Percentiles rank a stretch among this genome's conserved stretches.
Evolutionary conservation across 2,797 vertebrate species (phyloP).

Genomic region (Phrynocephalus guinanensis): DNA sequence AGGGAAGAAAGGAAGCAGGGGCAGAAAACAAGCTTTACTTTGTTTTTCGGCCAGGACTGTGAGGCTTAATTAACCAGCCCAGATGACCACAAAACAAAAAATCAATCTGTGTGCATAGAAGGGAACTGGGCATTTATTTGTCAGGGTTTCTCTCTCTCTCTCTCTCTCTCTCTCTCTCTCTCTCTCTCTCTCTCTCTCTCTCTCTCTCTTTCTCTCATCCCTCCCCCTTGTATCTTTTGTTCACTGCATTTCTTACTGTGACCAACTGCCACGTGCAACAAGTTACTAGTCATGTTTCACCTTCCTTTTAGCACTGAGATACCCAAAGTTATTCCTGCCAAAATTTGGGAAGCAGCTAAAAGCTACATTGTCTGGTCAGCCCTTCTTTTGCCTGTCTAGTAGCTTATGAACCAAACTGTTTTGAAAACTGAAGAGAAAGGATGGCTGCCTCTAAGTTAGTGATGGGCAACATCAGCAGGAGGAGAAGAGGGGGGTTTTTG

Average conservation of each 20-base stretch:
- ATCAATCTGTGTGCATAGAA: neutral
- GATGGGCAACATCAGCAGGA: no score
- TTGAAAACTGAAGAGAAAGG: neutral
- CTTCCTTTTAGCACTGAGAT: neutral
- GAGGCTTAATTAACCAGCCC: conserved; percentile 1
- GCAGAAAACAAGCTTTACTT: neutral
- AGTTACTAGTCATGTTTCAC: neutral
- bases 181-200: no score
- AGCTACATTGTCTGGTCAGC: neutral
- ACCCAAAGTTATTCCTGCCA: neutral
- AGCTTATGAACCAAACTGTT: neutral
- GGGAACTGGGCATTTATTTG: neutral
- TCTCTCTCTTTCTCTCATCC: no score
- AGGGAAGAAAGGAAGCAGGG: neutral
- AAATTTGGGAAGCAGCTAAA: neutral
- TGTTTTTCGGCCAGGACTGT: neutral
- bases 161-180: no score
- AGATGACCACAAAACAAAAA: neutral
- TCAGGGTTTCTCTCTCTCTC: neutral
- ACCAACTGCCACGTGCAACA: neutral
- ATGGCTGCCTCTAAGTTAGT: no score
- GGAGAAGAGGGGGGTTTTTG: no score
- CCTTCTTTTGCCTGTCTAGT: neutral
- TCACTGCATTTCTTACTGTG: neutral
- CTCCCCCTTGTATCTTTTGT: neutral